Evolutionary conservation across 2,113 vertebrate species (phyloP), one percentile per base, ranked within the genome.

Genomic region (Chamaea fasciata): DNA sequence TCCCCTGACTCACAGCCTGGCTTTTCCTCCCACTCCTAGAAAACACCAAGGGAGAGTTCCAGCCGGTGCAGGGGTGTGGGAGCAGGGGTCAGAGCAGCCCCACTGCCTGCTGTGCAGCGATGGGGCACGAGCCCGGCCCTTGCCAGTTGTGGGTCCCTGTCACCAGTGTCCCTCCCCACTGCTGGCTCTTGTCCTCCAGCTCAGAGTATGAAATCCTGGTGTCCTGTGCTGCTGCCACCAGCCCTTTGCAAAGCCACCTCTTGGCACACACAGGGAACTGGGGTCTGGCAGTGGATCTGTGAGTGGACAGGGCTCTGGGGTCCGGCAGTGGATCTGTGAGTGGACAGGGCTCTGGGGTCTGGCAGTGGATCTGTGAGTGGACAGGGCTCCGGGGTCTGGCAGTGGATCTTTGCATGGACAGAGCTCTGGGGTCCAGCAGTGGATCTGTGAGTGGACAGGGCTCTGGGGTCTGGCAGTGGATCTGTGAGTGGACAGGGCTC

Each of bases 101-200:
- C 3, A 2, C 41, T 73, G 26, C 42, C 37, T 2, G 20, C 49
- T 50, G 3, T 11, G 35, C 4, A 4, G 65, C 13, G 15, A 28
- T 15, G 59, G 44, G 35, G 10, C 4, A 2, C 2, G 33, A 86
- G 67, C 62, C 52, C 0, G 0, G 33, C 12, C 20, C 37, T 14
- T 20, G 24, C 26, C 15, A 0, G 0, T 3, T 1, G 10, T 23
- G 9, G 13, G 31, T 59, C 27, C 31, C 7, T 77, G 33, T 23
- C 55, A 26, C 33, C 0, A 0, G 3, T 18, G 63, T 44, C 42
- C 28, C 17, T 76, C n/a, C 39, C 33, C 22, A 19, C 50, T 3
- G 0, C 59, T 46, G 52, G 19, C 31, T 89, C n/a, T 60, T 73
- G 49, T 60, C 9, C 27, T 47, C n/a, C 9, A 2, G 37, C 78